Base-by-base conservation (phyloP, 2,888 invertebrate species). In the Orthosia incerta region DNA sequence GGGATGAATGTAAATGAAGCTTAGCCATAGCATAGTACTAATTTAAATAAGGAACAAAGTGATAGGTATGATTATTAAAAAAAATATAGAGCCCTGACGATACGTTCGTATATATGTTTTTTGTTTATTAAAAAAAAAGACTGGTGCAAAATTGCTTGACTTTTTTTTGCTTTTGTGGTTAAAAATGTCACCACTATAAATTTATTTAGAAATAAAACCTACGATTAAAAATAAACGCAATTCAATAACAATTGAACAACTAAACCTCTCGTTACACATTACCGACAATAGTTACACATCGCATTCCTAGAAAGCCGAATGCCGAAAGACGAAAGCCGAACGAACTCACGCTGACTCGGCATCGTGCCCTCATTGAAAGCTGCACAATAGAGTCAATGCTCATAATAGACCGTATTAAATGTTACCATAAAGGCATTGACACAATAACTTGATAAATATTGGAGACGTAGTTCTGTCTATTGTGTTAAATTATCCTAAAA, bases 361-460 rank as follows among this genome's bases (percentile, higher is more conserved):
- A 89, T 75, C 86, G 87, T 80, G 75, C 71, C 71, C 85, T 87
- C 90, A 90, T 87, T 92, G 93, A 92, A 91, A 89, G 88, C 77
- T 77, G 73, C 76, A 94, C 93, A 94, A 94, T 90, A 80, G 86
- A 74, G 62, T 91, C 91, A 93, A 93, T 91, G 88, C 80, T 85
- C 74, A 91, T 93, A 93, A 93, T 92, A 91, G 92, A 91, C 89
- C 91, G 91, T 91, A 93, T 94, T 93, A 93, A 91, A 92, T 88
- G 88, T 90, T 87, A 87, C 88, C 88, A 92, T 91, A 87, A 91
- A 92, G 89, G 87, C 88, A 89, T 86, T 89, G 90, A 90, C 89
- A 93, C 93, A 92, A 92, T 91, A 89, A 90, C 90, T 91, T 92
- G 93, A 93, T 94, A 93, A 94, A 94, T 94, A 94, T 91, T 92